Evolutionary conservation across 1,140 invertebrate genomes (phyloP), one percentile per base, ranked within the genome.

Genomic region (Pygmarrhopalites habei): DNA sequence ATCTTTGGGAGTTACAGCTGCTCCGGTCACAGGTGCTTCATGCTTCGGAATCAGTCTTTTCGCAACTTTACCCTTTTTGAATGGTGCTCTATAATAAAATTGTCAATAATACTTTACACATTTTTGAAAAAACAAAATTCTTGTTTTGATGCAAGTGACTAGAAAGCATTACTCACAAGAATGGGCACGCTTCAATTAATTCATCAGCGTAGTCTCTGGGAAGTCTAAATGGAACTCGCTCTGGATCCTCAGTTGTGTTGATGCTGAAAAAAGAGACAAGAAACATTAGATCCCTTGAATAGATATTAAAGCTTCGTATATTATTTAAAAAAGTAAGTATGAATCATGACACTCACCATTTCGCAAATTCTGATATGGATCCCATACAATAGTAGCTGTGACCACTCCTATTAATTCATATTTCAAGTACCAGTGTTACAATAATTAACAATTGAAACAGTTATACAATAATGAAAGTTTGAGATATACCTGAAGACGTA

Each of bases 311-410:
- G n/a, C 12, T 41, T 41, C 23, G 10, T 47, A 47, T 47, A 21
- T 21, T 25, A 21, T n/a, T 21, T 5, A 47, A n/a, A 10, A 47
- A 5, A 47, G n/a, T 21, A 47, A 25, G 4, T 5, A 47, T 7
- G 5, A 21, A 12, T 5, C n/a, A 47, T 47, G 5, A 28, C 19
- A n/a, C 53, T 35, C 23, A 56, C 53, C 95, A 98, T 76, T 89
- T 91, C 0, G 89, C 86, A 90, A 92, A 98, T 75, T 95, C 94
- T 25, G 85, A 87, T 32, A 94, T 70, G 75, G 87, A 79, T 44
- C 94, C 95, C 68, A 75, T 78, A 73, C 92, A 95, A 64, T 81
- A 77, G 72, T 95, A 95, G 1, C 87, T 87, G 69, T 76, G 49
- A 23, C 84, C 83, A 70, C 85, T 86, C 59, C 82, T 82, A n/a